phyloP scores from a whole-genome alignment of 2,888 invertebrate species.

The Drosophila falleni region DNA sequence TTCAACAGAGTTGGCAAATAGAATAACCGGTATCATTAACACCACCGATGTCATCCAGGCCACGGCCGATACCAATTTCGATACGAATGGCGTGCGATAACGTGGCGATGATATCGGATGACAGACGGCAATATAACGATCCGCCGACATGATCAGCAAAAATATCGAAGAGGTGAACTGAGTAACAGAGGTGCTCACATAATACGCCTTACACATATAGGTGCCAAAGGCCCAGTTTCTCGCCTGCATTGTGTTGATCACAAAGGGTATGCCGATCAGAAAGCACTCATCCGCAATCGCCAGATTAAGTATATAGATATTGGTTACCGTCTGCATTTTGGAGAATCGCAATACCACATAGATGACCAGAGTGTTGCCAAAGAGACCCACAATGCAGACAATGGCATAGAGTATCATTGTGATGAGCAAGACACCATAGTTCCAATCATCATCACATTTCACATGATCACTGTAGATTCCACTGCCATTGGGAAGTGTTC shows the following conservation, averaged over 20 bases:
- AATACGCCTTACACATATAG: constrained; percentile 95
- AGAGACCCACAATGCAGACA: constrained; percentile 94
- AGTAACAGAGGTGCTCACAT: constrained; percentile 96
- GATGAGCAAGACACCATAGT: constrained; percentile 87
- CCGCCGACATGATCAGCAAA: constrained; percentile 96
- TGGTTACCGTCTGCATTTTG: constrained; percentile 98
- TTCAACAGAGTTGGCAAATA: constrained; percentile 91
- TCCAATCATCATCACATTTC: constrained; percentile 86
- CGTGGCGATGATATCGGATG: constrained; percentile 96
- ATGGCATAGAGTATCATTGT: constrained; percentile 92
- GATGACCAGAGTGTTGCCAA: constrained; percentile 96
- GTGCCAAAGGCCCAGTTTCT: constrained; percentile 95
- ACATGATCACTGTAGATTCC: constrained; percentile 27
- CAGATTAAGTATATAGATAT: constrained; percentile 96
- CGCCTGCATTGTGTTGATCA: constrained; percentile 91
- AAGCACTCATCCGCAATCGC: constrained; percentile 97
- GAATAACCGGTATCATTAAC: constrained; percentile 95
- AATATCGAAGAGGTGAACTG: constrained; percentile 97
- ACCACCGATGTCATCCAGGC: constrained; percentile 95
- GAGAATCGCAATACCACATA: constrained; percentile 95
- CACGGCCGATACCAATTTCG: constrained; percentile 92
- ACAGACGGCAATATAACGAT: constrained; percentile 96
- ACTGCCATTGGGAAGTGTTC: constrained; percentile 54
- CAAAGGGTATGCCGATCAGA: constrained; percentile 95
- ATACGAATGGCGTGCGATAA: constrained; percentile 94